Percentiles rank a stretch among this genome's conserved stretches.
Evolutionary conservation across 2,888 invertebrate species (phyloP).

Genomic region (Artemia sinica): DNA sequence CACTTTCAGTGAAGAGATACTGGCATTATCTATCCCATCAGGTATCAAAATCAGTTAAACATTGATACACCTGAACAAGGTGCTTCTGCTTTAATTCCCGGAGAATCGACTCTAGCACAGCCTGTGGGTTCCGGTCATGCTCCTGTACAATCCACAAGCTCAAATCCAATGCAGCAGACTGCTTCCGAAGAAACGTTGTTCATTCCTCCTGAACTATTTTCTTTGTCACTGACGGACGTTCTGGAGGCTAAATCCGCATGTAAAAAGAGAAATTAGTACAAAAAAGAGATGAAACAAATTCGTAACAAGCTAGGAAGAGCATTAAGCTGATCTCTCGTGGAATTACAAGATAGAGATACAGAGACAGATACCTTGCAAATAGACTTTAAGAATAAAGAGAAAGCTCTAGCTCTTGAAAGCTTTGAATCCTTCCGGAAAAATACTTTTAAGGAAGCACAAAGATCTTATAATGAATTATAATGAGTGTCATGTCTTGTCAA

Average conservation of each 20-base stretch:
- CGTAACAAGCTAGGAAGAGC: not conserved
- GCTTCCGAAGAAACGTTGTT: not conserved
- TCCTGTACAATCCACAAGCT: not conserved
- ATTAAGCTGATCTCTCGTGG: not conserved
- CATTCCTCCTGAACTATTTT: not conserved
- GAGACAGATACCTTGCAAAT: not conserved
- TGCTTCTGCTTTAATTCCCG: no score
- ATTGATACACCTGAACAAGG: no score
- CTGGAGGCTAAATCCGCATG: not conserved
- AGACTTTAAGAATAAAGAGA: not conserved
- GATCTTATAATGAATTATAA: not conserved
- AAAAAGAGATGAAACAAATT: slow-evolving; percentile 4
- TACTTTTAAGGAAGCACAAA: not conserved
- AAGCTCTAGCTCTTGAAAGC: not conserved
- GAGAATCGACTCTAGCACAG: no score
- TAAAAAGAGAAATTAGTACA: not conserved
- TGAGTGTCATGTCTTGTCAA: not conserved
- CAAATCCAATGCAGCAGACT: not conserved
- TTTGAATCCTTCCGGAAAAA: not conserved
- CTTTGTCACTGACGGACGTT: not conserved
- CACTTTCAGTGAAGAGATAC: not conserved
- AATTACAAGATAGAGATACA: not conserved
- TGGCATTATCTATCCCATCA: not conserved
- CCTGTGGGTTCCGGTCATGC: no score
- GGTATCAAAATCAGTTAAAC: not conserved